Evolutionary conservation across 1,140 invertebrate genomes (phyloP).

Genomic region (Drosophila novamexicana): DNA sequence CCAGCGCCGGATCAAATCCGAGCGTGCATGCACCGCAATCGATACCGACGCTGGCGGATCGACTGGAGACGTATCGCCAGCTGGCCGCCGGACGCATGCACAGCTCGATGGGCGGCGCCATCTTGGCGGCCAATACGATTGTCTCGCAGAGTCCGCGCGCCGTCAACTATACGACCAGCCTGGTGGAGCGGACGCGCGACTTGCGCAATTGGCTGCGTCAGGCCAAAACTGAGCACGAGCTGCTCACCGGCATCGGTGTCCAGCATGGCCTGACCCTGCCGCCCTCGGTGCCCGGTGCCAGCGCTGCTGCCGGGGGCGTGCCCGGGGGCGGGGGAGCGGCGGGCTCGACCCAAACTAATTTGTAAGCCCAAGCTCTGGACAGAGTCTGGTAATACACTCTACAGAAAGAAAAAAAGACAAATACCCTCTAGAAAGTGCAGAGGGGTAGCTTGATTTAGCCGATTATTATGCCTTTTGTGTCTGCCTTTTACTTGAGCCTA

Average conservation of each 20-base stretch:
- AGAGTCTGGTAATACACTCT: background rate
- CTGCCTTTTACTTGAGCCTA: conserved; percentile 11
- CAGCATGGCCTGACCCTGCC: conserved; percentile 35
- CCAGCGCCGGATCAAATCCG: background rate
- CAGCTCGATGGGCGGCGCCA: conserved; percentile 69
- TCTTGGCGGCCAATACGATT: conserved; percentile 84
- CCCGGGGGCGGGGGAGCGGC: background rate
- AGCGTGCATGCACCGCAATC: conserved; percentile 84
- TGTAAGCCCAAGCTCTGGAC: conserved; percentile 19
- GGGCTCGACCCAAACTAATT: conserved; percentile 35
- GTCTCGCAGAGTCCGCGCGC: conserved; percentile 85
- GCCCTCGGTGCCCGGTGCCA: background rate
- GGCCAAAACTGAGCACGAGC: conserved; percentile 80
- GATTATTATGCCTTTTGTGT: background rate
- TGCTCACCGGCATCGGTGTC: conserved; percentile 56
- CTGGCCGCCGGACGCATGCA: conserved; percentile 79
- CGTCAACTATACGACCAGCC: conserved; percentile 85
- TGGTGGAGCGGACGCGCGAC: conserved; percentile 88
- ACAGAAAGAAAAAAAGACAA: background rate
- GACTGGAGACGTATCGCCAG: conserved; percentile 85
- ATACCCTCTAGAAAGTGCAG: background rate
- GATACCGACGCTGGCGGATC: conserved; percentile 85
- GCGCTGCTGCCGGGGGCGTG: background rate
- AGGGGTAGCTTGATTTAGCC: background rate
- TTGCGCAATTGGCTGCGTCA: conserved; percentile 87